Evolutionary conservation across 2,113 vertebrate genomes (phyloP), one percentile per base, ranked within the genome.

Genomic region (Eubucco bourcierii): DNA sequence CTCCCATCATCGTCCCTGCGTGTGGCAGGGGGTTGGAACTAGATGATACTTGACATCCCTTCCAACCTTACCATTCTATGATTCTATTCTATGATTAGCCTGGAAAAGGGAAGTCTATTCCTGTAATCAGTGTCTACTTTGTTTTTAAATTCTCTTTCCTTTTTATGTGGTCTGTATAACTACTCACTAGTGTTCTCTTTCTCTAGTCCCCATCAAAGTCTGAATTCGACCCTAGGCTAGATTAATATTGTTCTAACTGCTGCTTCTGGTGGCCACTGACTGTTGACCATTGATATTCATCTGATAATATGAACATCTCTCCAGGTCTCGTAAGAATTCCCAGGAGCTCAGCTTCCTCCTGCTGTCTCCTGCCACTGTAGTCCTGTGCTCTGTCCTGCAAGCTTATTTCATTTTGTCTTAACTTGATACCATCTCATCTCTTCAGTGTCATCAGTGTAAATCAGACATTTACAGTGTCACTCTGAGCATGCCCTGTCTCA

Each of bases 221-320:
- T 24, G 61, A 66, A 53, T 89, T 72, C 76, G 44, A 41, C 55
- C 3, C 6, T 61, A 3, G 4, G 8, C 6, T 74, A 20, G 13
- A 34, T 61, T 61, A n/a, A 80, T 63, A 50, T 55, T 71, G 10
- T 59, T 84, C 21, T 75, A 27, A 17, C 7, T 58, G 7, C 1
- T 75, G 41, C 85, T 82, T 53, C 20, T 91, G 27, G 12, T 73
- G 59, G 60, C 39, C 24, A 9, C 50, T 82, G 76, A 9, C 7
- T 37, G 37, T 37, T 37, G 37, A 46, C 34, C 2, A 6, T 72
- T 84, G 9, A 3, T 2, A 0, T 58, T 87, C 21, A 12, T 47
- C 18, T 60, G 20, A 15, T 50, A 34, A 4, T 47, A 46, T 16
- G 8, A 33, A 2, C 37, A 12, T 46, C 16, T 0, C 0, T 55